Conservation (phyloP, 1,140 invertebrate genomes). For the Bombus picipes region DNA sequence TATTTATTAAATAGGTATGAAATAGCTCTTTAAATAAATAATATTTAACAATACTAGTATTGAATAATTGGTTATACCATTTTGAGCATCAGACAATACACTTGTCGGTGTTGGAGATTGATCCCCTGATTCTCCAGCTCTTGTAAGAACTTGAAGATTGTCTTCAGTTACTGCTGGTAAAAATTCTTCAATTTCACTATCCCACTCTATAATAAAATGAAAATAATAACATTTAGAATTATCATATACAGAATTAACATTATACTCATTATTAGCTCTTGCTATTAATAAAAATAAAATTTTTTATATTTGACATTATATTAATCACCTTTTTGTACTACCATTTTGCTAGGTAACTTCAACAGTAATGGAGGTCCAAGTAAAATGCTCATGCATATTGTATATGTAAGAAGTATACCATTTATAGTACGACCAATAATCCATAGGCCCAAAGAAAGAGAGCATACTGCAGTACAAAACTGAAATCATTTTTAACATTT, state of each 20-base stretch:
- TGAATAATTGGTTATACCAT: conserved; percentile 64
- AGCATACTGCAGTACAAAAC: conserved; percentile 75
- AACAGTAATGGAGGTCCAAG: conserved; percentile 72
- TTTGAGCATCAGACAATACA: conserved; percentile 67
- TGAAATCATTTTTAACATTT: conserved; percentile 49
- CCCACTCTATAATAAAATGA: conserved; percentile 73
- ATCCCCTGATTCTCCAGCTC: conserved; percentile 78
- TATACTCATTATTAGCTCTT: not conserved
- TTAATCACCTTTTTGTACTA: conserved; percentile 65
- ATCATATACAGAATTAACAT: not conserved
- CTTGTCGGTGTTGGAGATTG: conserved; percentile 76
- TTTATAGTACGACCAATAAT: conserved; percentile 73
- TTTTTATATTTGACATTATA: not conserved
- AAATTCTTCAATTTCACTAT: conserved; percentile 81
- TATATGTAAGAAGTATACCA: conserved; percentile 72
- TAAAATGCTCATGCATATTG: conserved; percentile 75
- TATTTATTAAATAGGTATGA: not conserved
- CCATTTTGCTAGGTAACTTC: conserved; percentile 70
- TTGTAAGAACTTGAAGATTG: conserved; percentile 78
- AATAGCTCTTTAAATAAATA: not conserved
- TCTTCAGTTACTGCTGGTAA: conserved; percentile 79
- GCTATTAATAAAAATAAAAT: not conserved
- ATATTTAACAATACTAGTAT: not conserved
- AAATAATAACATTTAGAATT: not conserved
- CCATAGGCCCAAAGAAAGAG: conserved; percentile 74